Base-by-base conservation (phyloP, 1,140 invertebrate genomes). In the Telenomus remus region DNA sequence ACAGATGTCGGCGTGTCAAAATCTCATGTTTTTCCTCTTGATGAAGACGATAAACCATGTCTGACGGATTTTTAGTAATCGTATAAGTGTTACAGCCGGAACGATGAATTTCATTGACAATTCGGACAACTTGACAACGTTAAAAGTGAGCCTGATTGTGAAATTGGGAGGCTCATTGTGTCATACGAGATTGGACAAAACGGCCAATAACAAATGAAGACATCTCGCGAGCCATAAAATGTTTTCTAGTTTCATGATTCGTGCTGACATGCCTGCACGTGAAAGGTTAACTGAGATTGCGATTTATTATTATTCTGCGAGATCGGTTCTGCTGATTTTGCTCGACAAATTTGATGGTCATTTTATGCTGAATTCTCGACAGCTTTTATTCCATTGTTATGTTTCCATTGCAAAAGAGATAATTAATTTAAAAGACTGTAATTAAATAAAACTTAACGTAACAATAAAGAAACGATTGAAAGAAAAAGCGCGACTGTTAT, bases 281-380 rank as follows among this genome's bases (percentile, higher is more conserved):
- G 61, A 65, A 65, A 65, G 53, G 61, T 65, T 65, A 55, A 56
- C 37, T 49, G n/a, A 64, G 60, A 65, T 65, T 44, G 16, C 53
- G 34, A 65, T 56, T 65, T 65, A 65, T 65, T 56, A 43, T 56
- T 48, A 54, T 54, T 51, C 9, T 2, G 37, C 54, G 55, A 65
- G 55, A 4, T 11, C 10, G 34, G 16, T n/a, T n/a, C n/a, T n/a
- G 44, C 37, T 13, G 35, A 34, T 19, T 19, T 43, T n/a, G 37
- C 11, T 14, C 19, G 13, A n/a, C 16, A 19, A 12, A 64, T 37
- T 54, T 15, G 33, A 33, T 14, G 0, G 43, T 54, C 37, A 39
- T 39, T n/a, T 2, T 1, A 27, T 27, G 19, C 19, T 6, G 19
- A 27, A 27, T 27, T 27, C n/a, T n/a, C n/a, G n/a, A n/a, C n/a